A percentile compares a stretch with the other conserved stretches of the same genome.
phyloP scores from a whole-genome alignment of 2,888 invertebrate genomes.

The Macaria liturata region DNA sequence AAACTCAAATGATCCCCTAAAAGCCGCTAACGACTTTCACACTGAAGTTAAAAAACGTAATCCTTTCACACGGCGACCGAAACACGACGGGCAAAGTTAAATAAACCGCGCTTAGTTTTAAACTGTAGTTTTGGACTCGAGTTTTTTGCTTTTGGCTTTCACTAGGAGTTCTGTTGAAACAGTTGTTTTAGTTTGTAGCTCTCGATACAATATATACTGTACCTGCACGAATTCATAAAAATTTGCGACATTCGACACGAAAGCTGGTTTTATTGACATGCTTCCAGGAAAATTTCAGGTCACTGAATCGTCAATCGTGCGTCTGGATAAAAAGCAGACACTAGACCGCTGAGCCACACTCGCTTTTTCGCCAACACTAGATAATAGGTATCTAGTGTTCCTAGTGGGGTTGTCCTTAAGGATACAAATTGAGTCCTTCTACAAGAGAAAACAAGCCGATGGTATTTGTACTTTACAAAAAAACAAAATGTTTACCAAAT shows the following conservation, averaged over 20 bases:
- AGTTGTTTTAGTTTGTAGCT: too few species aligned
- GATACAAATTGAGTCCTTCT: constrained; percentile 26
- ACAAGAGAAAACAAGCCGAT: constrained; percentile 10
- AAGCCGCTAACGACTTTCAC: constrained; percentile 20
- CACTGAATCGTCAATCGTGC: too few species aligned
- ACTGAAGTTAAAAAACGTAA: constrained; percentile 18
- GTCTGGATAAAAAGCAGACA: too few species aligned
- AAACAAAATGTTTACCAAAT: neutral
- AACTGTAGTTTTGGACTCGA: constrained; percentile 18
- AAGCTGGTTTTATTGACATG: too few species aligned
- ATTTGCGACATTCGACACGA: too few species aligned
- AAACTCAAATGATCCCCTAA: neutral
- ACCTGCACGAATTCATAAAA: too few species aligned
- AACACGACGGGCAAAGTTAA: constrained; percentile 22
- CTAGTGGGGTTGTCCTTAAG: too few species aligned
- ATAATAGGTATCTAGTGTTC: too few species aligned
- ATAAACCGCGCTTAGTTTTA: constrained; percentile 20
- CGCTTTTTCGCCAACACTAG: constrained; percentile 3
- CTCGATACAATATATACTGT: too few species aligned
- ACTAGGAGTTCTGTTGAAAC: constrained; percentile 11
- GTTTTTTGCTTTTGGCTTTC: constrained; percentile 27
- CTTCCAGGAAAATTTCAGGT: too few species aligned
- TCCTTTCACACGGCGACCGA: constrained; percentile 12
- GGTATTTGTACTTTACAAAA: constrained; percentile 5
- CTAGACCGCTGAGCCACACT: too few species aligned